Evolutionary conservation across 1,140 invertebrate species (phyloP).

Genomic region (Steinernema khuongi): DNA sequence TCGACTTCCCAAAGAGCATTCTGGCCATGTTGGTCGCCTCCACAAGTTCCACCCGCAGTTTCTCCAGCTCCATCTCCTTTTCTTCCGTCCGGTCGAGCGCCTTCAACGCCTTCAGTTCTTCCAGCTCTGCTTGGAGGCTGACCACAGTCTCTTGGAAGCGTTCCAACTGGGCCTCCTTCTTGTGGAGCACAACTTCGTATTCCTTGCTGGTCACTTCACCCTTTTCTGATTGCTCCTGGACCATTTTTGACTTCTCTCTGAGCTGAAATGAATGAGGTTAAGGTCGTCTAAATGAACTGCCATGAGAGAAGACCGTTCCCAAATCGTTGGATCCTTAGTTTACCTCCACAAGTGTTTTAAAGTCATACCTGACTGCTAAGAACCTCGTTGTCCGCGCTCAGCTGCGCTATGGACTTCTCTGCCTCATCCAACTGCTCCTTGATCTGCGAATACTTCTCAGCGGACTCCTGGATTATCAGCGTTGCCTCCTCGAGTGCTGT

Average conservation of each 20-base stretch:
- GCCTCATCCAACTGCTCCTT: not conserved
- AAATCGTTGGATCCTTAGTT: no score
- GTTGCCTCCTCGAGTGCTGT: slow-evolving; percentile 51
- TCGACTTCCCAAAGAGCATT: slow-evolving; percentile 43
- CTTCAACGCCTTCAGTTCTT: slow-evolving; percentile 33
- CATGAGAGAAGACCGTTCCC: no score
- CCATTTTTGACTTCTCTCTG: slow-evolving; percentile 65
- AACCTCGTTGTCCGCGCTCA: slow-evolving; percentile 16
- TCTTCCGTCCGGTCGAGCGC: slow-evolving; percentile 33
- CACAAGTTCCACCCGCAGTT: slow-evolving; percentile 47
- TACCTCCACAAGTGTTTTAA: no score
- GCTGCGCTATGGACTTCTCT: slow-evolving; percentile 24
- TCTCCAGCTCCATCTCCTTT: slow-evolving; percentile 51
- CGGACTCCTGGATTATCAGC: slow-evolving; percentile 46
- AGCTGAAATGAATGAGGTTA: no score
- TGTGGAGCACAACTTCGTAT: slow-evolving; percentile 31
- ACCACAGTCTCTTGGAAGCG: slow-evolving; percentile 30
- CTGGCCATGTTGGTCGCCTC: slow-evolving; percentile 48
- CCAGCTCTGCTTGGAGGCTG: slow-evolving; percentile 34
- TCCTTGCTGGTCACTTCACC: slow-evolving; percentile 31
- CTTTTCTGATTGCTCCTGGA: slow-evolving; percentile 60
- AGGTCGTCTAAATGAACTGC: no score
- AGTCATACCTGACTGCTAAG: not conserved
- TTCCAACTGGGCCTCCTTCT: slow-evolving; percentile 42
- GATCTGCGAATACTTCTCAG: slow-evolving; percentile 32